These are phyloP conservation scores for Drosophila repleta DNA, from an alignment of 1,140 invertebrate genomes.

Conservation along the genomic window DNA sequence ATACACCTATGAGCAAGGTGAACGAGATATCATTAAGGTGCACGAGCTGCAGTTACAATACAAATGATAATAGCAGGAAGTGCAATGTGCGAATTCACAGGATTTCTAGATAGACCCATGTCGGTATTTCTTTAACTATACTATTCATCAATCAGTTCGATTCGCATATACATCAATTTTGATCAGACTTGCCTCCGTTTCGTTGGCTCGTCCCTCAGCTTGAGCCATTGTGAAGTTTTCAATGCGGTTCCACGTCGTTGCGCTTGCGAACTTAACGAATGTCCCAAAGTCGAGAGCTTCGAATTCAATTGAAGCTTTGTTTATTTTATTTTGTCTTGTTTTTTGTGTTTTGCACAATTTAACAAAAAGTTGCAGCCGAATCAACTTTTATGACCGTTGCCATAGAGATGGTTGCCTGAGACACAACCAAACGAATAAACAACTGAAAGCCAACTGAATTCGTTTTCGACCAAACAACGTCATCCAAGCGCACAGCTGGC, in stretches of 20 bases:
- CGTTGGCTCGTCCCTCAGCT: conserved; percentile 16
- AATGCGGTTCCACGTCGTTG: conserved; percentile 40
- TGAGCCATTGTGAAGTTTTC: conserved; percentile 40
- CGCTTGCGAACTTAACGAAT: conserved; percentile 18
- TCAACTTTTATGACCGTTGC: conserved; percentile 45
- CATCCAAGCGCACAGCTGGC: conserved; percentile 11
- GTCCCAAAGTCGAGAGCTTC: background rate
- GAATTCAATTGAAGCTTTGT: conserved; percentile 5
- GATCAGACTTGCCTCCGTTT: conserved; percentile 25
- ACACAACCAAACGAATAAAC: conserved; percentile 80
- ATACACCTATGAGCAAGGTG: conserved; percentile 17
- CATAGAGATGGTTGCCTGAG: conserved; percentile 53
- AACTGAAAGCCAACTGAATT: conserved; percentile 66
- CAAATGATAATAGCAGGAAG: conserved; percentile 6
- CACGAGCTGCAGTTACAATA: conserved; percentile 9
- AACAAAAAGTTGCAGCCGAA: conserved; percentile 28
- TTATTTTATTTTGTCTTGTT: background rate
- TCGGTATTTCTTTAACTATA: too few species aligned
- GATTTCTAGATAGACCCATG: too few species aligned
- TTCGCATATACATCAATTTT: too few species aligned
- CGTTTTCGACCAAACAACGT: conserved; percentile 25
- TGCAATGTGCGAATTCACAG: conserved; percentile 2
- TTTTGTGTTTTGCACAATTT: background rate
- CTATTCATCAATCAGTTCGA: too few species aligned
- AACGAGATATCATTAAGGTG: conserved; percentile 24